Base-by-base conservation (phyloP, 1,140 invertebrate genomes). In the Euglossa dilemma region DNA sequence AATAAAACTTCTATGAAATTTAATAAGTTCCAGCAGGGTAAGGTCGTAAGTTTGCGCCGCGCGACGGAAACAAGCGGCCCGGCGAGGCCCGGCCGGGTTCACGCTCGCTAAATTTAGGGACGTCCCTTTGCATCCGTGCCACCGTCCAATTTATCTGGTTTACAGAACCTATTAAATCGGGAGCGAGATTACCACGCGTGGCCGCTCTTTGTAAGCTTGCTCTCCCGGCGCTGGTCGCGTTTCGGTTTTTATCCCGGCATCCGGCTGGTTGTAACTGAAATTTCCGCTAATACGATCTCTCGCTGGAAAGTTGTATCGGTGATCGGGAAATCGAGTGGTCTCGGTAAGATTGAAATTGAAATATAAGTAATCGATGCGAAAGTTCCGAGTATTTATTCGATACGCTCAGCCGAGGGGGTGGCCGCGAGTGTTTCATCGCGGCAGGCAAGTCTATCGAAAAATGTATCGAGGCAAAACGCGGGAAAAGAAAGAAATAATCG, bases 1-100 rank as follows among this genome's bases (percentile, higher is more conserved):
- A 93, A 92, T 93, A 93, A 93, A 93, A 93, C 91, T 92, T 92
- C 84, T 91, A 92, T 92, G 91, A 92, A 93, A 93, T 92, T 93
- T 93, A 93, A 93, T 93, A 93, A 93, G 92, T 93, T 92, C 87
- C 89, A 90, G 67, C 43, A 79, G 73, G 82, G 83, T 63, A 82
- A 82, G 90, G 83, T 91, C 91, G 87, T 92, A 93, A 93, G 92
- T 93, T 82, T 23, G 28, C 43, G 36, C n/a, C 66, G 78, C 47
- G 56, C 77, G 83, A 67, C 70, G 88, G 91, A 91, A 93, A 93
- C 88, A 92, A 90, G 89, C 88, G 63, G 80, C 57, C 67, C 45
- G 59, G 83, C 69, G 36, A 57, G 23, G 70, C 86, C 85, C 79
- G 80, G 23, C 12, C 23, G 66, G 43, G 7, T 25, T n/a, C 70